Evolutionary conservation across 37 sponge, comb jelly and placozoan species (phyloP), one percentile per base, ranked within the genome.

Genomic region (Ianthella basta): DNA sequence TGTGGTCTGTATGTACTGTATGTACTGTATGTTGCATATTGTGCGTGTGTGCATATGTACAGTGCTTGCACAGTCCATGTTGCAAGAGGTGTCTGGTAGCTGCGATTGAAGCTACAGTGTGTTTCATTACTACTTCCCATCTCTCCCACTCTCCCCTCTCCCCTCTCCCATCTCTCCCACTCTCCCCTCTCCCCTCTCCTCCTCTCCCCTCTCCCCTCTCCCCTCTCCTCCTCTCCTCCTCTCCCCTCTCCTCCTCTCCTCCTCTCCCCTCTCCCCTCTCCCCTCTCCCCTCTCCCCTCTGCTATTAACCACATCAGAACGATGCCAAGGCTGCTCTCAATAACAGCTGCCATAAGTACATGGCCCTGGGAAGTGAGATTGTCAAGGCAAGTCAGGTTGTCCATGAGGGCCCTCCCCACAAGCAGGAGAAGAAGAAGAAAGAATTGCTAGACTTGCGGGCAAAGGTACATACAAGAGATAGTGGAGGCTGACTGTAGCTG

Each of bases 371-470:
- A 57, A 38, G 69, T 30, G 91, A 91, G 44, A 36, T 60, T 84
- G 57, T 66, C 73, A 44, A 83, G 85, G 87, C 86, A 19, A 85
- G 86, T 16, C 53, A 36, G 78, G 20, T 19, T 41, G 53, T 75
- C 65, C 85, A 83, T 83, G 44, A 91, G 80, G 85, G 83, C 84
- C 72, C 87, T 83, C 29, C 67, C 68, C 82, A 68, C 87, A 91
- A 78, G 87, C 80, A 20, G 53, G 91, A 91, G 56, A 91, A 87
- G 65, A 56, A 87, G 40, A 87, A 83, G 67, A 91, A 87, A 60
- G 91, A 91, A 50, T 55, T 87, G 12, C 15, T 65, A 0, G 91
- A 91, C 29, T 24, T 87, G 32, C 77, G 87, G 69, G 25, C 75
- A 0, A 91, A 72, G 85, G 91, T 91, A 41, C 3, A 23, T 25